Percentiles rank a stretch among this genome's conserved stretches.
Conservation (phyloP, 2,888 invertebrate genomes). For the Synanthedon formicaeformis region DNA sequence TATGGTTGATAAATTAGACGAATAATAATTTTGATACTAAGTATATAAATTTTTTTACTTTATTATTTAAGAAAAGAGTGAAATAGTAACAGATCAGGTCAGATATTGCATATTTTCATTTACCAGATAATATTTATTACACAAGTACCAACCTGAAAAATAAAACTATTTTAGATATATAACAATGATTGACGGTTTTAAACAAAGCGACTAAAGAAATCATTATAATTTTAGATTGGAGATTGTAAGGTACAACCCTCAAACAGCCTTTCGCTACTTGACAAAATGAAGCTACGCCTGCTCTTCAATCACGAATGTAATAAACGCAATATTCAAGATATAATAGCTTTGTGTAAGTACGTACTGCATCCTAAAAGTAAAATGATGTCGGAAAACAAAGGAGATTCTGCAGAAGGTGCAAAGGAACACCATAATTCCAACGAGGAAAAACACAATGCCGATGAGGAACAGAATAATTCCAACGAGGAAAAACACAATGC, state of each 20-base stretch:
- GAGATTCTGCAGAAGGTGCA: background rate
- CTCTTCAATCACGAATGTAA: constrained; percentile 44
- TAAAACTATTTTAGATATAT: too few relatives aligned
- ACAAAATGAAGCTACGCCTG: constrained; percentile 36
- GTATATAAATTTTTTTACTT: too few relatives aligned
- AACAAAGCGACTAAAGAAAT: background rate
- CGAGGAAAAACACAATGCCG: too few relatives aligned
- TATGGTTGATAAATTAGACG: too few relatives aligned
- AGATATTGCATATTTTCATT: too few relatives aligned
- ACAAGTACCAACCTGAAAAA: too few relatives aligned
- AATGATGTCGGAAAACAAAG: background rate
- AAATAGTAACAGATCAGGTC: too few relatives aligned
- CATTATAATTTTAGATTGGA: constrained; percentile 22
- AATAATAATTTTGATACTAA: too few relatives aligned
- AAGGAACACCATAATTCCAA: background rate
- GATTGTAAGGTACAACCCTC: constrained; percentile 33
- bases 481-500: background rate
- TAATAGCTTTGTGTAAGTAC: constrained; percentile 33
- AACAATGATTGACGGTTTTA: background rate
- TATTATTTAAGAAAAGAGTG: too few relatives aligned
- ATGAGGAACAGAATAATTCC: too few relatives aligned
- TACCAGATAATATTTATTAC: too few relatives aligned
- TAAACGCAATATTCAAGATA: constrained; percentile 28
- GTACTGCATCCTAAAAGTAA: constrained; percentile 1
- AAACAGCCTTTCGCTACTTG: constrained; percentile 34